phyloP scores from a whole-genome alignment of 2,797 vertebrate genomes.

The Falco naumanni region DNA sequence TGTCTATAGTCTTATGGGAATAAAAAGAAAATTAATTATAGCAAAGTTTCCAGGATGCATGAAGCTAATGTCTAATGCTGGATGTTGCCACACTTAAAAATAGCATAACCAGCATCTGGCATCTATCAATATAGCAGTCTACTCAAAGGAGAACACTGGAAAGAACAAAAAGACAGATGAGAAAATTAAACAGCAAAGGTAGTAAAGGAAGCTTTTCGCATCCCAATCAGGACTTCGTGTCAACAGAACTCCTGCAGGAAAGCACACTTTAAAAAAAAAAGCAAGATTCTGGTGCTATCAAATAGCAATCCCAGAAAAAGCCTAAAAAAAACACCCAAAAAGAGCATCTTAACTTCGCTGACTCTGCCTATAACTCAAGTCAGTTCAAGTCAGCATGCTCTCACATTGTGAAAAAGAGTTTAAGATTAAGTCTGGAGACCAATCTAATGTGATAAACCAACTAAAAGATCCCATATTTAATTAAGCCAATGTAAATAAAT shows the following conservation, averaged over 20 bases:
- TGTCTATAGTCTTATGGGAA: not conserved
- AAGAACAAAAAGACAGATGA: not conserved
- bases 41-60: not conserved
- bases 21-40: conserved; percentile 36
- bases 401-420: not conserved
- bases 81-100: conserved; percentile 5
- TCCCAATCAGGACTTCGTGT: rapidly evolving
- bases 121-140: not conserved
- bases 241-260: not conserved
- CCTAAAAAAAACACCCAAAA: not conserved
- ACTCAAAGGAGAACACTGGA: not conserved
- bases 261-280: not conserved
- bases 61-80: not conserved
- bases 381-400: not conserved
- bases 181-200: not conserved
- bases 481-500: not conserved
- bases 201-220: not conserved
- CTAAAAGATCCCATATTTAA: not conserved
- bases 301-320: not conserved
- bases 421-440: not conserved
- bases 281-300: not conserved
- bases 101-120: not conserved
- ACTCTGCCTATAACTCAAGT: not conserved
- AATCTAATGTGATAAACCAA: not conserved
- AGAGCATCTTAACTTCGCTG: not conserved